A percentile compares a stretch with the other conserved stretches of the same genome.
phyloP scores from a whole-genome alignment of 2,113 vertebrate genomes.

The Clinocottus analis region DNA sequence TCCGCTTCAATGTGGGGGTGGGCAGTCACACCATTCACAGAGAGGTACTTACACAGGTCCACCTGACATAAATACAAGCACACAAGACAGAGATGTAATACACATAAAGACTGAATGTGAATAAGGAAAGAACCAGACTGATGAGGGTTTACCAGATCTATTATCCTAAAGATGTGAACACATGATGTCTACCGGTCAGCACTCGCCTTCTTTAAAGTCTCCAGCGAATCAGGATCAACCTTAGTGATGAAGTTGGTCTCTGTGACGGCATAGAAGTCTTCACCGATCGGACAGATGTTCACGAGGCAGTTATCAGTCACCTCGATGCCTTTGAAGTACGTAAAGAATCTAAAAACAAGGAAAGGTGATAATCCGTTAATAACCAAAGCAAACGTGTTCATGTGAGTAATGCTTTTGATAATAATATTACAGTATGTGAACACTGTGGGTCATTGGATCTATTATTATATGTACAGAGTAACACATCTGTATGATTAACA shows the following conservation, averaged over 20 bases:
- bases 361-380: not conserved
- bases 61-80: constrained; percentile 81
- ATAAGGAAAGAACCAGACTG: not conserved
- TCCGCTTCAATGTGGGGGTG: constrained; percentile 93
- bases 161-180: not conserved
- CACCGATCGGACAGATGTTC: constrained; percentile 93
- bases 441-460: not conserved
- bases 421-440: not conserved
- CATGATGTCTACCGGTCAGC: not conserved
- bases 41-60: constrained; percentile 93
- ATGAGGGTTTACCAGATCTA: not conserved
- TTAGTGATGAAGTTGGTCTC: constrained; percentile 97
- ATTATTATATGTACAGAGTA: not conserved
- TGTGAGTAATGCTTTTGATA: not conserved
- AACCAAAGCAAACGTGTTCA: not conserved
- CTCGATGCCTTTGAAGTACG: constrained; percentile 95
- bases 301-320: constrained; percentile 96
- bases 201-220: constrained; percentile 92
- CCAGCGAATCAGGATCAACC: constrained; percentile 93
- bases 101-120: not conserved
- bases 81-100: not conserved
- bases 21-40: constrained; percentile 92
- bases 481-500: not conserved
- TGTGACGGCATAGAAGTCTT: constrained; percentile 96
- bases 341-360: constrained; percentile 89